These are phyloP conservation scores for Rhinolophus sinicus DNA, from an alignment of 2,113 vertebrate species.

Conservation along the genomic window DNA sequence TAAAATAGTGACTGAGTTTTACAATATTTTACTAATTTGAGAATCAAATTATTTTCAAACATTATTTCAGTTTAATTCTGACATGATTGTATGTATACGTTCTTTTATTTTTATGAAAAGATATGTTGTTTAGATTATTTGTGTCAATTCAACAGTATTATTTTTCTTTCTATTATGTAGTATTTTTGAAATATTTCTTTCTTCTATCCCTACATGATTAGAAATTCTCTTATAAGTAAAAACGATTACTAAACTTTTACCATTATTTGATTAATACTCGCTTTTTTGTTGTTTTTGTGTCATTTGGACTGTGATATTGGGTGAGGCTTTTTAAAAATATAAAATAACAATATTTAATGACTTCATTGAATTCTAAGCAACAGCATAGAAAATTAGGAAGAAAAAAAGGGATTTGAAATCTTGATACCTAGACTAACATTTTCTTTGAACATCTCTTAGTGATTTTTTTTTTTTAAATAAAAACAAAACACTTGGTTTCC, in stretches of 20 bases:
- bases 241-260: neutral
- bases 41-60: neutral
- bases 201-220: neutral
- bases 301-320: neutral
- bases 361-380: neutral
- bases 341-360: neutral
- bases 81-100: conserved; percentile 27
- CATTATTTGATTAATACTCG: neutral
- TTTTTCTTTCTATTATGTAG: neutral
- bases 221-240: neutral
- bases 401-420: neutral
- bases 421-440: neutral
- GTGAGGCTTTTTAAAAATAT: neutral
- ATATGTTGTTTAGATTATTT: neutral
- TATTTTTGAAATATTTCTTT: neutral
- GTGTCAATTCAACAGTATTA: neutral
- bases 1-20: conserved; percentile 37
- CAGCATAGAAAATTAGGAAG: neutral
- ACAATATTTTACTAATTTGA: conserved; percentile 14
- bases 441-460: neutral
- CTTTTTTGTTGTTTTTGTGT: neutral
- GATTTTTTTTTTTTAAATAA: neutral
- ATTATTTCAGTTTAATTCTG: conserved; percentile 67
- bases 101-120: conserved; percentile 35
- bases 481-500: neutral